Conservation (phyloP, 1,140 invertebrate genomes). For the Hycleus cichorii region DNA sequence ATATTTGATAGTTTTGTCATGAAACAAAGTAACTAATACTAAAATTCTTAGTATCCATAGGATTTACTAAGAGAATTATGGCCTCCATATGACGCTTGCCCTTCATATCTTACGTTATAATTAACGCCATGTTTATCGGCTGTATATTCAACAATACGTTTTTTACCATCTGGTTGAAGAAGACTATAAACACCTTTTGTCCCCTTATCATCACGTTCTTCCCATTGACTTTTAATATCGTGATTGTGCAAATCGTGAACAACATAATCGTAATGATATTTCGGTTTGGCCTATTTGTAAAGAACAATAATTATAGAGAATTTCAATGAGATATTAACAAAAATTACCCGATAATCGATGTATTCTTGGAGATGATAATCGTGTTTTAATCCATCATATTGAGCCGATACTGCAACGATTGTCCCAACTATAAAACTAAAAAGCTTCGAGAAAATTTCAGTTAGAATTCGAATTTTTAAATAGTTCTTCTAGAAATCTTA, state of each 20-base stretch:
- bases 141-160: slow-evolving; percentile 64
- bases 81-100: slow-evolving; percentile 23
- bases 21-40: slow-evolving; percentile 2
- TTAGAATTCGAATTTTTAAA: too few species aligned
- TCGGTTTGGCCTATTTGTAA: slow-evolving; percentile 37
- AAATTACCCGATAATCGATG: slow-evolving; percentile 22
- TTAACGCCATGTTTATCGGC: slow-evolving; percentile 66
- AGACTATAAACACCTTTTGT: slow-evolving; percentile 50
- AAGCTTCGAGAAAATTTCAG: slow-evolving; percentile 9
- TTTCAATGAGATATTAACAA: background rate
- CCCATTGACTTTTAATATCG: slow-evolving; percentile 39
- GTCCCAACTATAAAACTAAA: slow-evolving; percentile 21
- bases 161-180: slow-evolving; percentile 58
- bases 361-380: slow-evolving; percentile 26
- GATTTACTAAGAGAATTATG: slow-evolving; percentile 17
- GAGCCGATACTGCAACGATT: slow-evolving; percentile 21
- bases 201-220: slow-evolving; percentile 33
- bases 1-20: background rate
- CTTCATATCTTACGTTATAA: slow-evolving; percentile 54
- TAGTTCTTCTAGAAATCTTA: slow-evolving; percentile 15
- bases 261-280: slow-evolving; percentile 40
- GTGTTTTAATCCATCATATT: slow-evolving; percentile 7
- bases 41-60: background rate
- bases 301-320: background rate
- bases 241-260: slow-evolving; percentile 39